phyloP scores from a whole-genome alignment of 2,888 invertebrate species.

The Spodoptera exigua region DNA sequence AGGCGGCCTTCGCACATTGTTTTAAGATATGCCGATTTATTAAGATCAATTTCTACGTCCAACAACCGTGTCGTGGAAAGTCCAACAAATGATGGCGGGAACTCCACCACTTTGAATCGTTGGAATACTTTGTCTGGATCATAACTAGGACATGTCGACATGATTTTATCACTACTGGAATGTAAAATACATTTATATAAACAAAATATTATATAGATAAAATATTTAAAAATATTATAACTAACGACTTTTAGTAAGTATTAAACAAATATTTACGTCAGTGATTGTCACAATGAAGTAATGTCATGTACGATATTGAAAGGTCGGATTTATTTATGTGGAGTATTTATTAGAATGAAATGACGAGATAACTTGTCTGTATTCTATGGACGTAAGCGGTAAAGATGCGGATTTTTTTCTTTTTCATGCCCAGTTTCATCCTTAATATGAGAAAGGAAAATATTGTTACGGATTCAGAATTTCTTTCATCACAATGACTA shows the following conservation, averaged over 20 bases:
- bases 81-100: conserved; percentile 79
- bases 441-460: conserved; percentile 33
- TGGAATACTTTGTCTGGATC: conserved; percentile 78
- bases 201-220: too few species aligned
- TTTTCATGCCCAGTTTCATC: background rate
- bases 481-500: conserved; percentile 77
- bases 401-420: conserved; percentile 1
- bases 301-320: background rate
- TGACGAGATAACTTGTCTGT: background rate
- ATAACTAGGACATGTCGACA: conserved; percentile 66
- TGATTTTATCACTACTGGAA: conserved; percentile 20
- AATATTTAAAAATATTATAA: too few species aligned
- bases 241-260: too few species aligned
- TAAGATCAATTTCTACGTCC: conserved; percentile 75
- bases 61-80: conserved; percentile 71
- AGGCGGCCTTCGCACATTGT: conserved; percentile 75
- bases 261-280: conserved; percentile 17
- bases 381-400: background rate
- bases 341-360: conserved; percentile 1
- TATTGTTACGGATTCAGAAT: conserved; percentile 73
- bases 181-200: conserved; percentile 6
- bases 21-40: conserved; percentile 76
- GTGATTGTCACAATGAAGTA: conserved; percentile 22
- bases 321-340: too few species aligned
- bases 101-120: conserved; percentile 79